These are phyloP conservation scores for Vesta saturnalis DNA, from an alignment of 2,888 invertebrate genomes.

Conservation along the genomic window DNA sequence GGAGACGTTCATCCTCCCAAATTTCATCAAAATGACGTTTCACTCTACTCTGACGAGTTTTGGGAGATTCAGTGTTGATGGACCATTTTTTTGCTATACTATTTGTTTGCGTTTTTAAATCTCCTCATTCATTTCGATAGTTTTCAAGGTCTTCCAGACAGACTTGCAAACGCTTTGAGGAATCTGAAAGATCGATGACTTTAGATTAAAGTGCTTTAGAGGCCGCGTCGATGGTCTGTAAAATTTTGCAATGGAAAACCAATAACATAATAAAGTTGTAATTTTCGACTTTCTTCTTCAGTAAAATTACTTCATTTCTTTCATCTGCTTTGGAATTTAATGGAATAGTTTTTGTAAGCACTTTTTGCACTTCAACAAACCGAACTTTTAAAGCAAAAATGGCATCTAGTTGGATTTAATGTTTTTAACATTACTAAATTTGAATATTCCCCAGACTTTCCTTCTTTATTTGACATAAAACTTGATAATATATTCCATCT, in stretches of 20 bases:
- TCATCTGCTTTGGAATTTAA: neutral
- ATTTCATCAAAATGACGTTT: conserved; percentile 39
- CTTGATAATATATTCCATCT: too few relatives aligned
- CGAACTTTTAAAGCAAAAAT: too few relatives aligned
- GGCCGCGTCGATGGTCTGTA: too few relatives aligned
- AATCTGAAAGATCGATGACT: too few relatives aligned
- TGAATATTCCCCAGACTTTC: too few relatives aligned
- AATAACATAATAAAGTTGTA: too few relatives aligned
- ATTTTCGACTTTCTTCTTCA: neutral
- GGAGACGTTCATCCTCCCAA: conserved; percentile 37
- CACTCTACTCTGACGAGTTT: conserved; percentile 32
- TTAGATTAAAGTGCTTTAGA: conserved; percentile 5
- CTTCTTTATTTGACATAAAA: too few relatives aligned
- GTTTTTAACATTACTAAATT: too few relatives aligned
- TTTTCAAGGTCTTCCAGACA: neutral
- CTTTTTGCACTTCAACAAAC: too few relatives aligned
- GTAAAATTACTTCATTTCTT: neutral
- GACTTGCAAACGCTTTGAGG: conserved; percentile 1
- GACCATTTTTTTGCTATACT: conserved; percentile 28
- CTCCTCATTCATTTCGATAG: neutral
- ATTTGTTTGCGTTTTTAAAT: conserved; percentile 16
- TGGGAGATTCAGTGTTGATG: conserved; percentile 26
- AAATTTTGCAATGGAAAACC: too few relatives aligned
- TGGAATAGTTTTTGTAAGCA: too few relatives aligned
- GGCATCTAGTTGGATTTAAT: too few relatives aligned